Evolutionary conservation across 2,113 vertebrate species (phyloP), one percentile per base, ranked within the genome.

Genomic region (Callipepla californica): DNA sequence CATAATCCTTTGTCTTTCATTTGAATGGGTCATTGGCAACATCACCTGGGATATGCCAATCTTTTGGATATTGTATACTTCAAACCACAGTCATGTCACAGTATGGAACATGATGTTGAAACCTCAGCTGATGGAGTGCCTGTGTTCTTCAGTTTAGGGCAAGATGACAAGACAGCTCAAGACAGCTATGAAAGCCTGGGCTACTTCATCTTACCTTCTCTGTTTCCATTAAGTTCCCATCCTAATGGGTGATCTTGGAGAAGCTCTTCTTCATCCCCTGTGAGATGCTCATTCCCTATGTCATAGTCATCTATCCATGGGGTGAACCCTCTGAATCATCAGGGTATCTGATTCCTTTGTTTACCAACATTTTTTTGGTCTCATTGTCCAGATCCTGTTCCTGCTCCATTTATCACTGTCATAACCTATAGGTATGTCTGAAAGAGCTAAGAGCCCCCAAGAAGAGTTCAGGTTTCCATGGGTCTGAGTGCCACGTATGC

Each of bases 1-100:
- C 72, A 55, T 78, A 92, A 83, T 86, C 92, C 23, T 92, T 90
- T 85, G 30, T 96, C 83, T 90, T 91, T 76, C 38, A 78, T 34
- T 70, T 77, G 69, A 88, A 63, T 78, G 57, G 32, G 82, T 95
- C 85, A 94, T 42, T 93, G 30, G 25, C 25, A 83, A 13, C 47
- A 83, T 92, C 61, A 80, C 42, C 25, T n/a, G 19, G 74, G 68
- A 92, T 38, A 7, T 72, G 59, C 50, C 55, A 75, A 0, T 88
- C 34, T 90, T 95, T 77, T 85, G 34, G n/a, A 45, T 82, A 59
- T 83, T 11, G 2, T 14, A 21, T 40, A 40, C 22, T 78, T 94
- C 34, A 80, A 77, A 92, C 63, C 34, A 51, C 48, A 14, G 7
- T 51, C 68, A 51, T 51, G 47, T 36, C n/a, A 13, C 9, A 6